Evolutionary conservation across 1,140 invertebrate genomes (phyloP).

Genomic region (Pseudomyrmex flavicornis): DNA sequence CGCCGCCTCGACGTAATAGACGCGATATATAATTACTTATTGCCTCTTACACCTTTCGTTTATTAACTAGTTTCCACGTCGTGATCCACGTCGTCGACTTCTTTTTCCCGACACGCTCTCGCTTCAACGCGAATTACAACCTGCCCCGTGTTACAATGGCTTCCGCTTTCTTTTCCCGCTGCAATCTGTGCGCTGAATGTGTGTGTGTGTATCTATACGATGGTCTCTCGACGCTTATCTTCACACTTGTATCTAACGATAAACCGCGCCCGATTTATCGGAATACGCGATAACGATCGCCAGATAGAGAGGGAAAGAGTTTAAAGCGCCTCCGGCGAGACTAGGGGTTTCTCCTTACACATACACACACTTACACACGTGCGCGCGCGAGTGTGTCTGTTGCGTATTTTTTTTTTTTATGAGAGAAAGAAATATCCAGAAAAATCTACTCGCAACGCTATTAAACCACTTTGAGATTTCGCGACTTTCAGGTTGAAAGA

Average conservation of each 20-base stretch:
- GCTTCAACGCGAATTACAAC: slow-evolving; percentile 23
- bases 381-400: slow-evolving; percentile 19
- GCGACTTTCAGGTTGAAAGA: no score
- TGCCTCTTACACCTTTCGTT: not conserved
- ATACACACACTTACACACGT: not conserved
- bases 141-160: slow-evolving; percentile 53
- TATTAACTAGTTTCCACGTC: slow-evolving; percentile 13
- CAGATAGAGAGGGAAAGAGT: slow-evolving; percentile 52
- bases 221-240: slow-evolving; percentile 42
- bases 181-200: slow-evolving; percentile 3
- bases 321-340: slow-evolving; percentile 69
- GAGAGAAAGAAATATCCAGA: slow-evolving; percentile 45
- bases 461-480: slow-evolving; percentile 13
- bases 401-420: slow-evolving; percentile 21
- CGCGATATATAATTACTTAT: not conserved
- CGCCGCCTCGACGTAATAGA: not conserved
- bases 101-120: not conserved
- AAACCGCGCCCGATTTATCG: slow-evolving; percentile 73
- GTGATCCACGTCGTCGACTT: slow-evolving; percentile 1
- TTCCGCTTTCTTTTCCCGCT: slow-evolving; percentile 62
- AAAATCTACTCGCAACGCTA: slow-evolving; percentile 19
- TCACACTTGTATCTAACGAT: slow-evolving; percentile 70
- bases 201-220: not conserved
- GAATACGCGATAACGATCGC: slow-evolving; percentile 70
- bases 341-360: slow-evolving; percentile 62